Percentiles rank a stretch among this genome's conserved stretches.
Conservation (phyloP, 2,113 vertebrate species). For the Penelope pileata region DNA sequence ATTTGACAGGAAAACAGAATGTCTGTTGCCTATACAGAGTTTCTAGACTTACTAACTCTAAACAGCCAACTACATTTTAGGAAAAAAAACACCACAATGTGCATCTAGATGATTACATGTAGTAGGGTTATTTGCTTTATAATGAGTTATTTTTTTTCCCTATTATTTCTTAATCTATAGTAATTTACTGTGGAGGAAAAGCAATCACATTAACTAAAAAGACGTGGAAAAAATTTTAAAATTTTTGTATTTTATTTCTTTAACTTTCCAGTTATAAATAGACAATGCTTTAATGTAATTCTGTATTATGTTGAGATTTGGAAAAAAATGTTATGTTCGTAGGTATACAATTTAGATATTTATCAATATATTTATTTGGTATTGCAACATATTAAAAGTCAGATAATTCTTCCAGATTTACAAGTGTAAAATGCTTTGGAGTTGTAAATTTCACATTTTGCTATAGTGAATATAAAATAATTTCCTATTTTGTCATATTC, state of each 20-base stretch:
- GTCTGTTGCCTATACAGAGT: neutral
- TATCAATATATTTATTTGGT: rapidly evolving
- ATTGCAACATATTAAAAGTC: neutral
- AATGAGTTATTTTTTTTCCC: neutral
- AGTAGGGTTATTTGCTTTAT: neutral
- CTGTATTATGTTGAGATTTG: neutral
- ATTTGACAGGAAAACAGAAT: neutral
- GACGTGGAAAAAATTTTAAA: rapidly evolving
- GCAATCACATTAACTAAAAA: neutral
- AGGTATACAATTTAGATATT: neutral
- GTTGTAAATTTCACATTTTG: neutral
- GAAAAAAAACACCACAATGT: rapidly evolving
- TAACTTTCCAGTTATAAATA: neutral
- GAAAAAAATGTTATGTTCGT: rapidly evolving
- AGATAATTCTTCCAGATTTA: neutral
- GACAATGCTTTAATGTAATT: neutral
- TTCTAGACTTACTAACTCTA: neutral
- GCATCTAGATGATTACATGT: neutral
- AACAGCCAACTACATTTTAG: neutral
- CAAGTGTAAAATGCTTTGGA: neutral
- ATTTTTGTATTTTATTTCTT: neutral
- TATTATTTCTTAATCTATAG: neutral
- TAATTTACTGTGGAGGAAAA: neutral
- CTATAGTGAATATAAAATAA: neutral
- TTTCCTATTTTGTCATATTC: neutral